Conservation (phyloP, 1,140 invertebrate species). For the Lasaia peninsularis region DNA sequence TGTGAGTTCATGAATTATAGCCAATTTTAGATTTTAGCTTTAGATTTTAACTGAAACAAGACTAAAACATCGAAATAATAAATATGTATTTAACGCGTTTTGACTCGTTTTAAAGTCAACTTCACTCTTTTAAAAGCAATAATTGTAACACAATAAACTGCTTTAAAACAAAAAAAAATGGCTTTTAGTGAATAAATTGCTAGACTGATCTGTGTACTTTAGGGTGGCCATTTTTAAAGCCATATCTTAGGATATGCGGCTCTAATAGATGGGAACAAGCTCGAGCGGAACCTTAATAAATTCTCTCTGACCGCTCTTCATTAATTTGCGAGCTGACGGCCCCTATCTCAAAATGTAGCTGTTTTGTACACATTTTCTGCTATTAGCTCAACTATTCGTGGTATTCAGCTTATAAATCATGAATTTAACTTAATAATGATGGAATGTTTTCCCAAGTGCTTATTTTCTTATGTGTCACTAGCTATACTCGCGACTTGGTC, state of each 20-base stretch:
- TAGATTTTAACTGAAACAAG: no score
- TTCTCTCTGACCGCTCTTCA: constrained; percentile 50
- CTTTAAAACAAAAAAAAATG: no score
- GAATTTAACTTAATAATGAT: not conserved
- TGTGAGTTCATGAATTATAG: no score
- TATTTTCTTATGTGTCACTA: no score
- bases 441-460: no score
- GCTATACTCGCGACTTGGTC: no score
- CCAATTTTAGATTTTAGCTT: no score
- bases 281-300: constrained; percentile 48
- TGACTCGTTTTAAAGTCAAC: no score
- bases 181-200: not conserved
- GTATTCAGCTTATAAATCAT: constrained; percentile 31
- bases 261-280: constrained; percentile 37
- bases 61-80: no score
- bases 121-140: no score
- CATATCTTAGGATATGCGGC: constrained; percentile 8
- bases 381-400: constrained; percentile 45
- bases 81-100: no score
- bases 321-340: constrained; percentile 53
- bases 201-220: not conserved
- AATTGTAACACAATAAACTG: not conserved
- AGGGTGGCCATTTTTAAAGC: constrained; percentile 2
- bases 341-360: constrained; percentile 60
- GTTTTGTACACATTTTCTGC: constrained; percentile 51